Base-by-base conservation (phyloP, 1,140 invertebrate species). In the Spodoptera litura region DNA sequence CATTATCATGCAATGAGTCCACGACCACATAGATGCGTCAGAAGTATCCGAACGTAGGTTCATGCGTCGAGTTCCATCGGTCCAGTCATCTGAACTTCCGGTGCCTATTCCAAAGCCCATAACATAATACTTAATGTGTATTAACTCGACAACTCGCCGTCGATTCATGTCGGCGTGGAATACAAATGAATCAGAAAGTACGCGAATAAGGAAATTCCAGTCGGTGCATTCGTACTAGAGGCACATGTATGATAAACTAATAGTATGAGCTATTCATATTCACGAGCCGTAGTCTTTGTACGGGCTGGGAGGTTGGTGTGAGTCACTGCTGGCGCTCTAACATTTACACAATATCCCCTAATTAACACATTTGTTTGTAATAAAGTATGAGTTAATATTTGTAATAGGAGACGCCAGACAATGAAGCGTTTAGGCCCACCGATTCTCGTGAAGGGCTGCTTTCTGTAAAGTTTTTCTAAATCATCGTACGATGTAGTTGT, bases 151-250 rank as follows among this genome's bases (percentile, higher is more conserved):
- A 87, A 84, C 82, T 84, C 83, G 84, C 86, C 84, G 82, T 44
- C 56, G 59, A 55, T 55, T 64, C 61, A 75, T 78, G 78, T 86
- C 81, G 74, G 71, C 79, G 80, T 79, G 56, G 89, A 91, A 92
- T 93, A 93, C 85, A 89, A 91, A 93, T 93, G 90, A 93, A 87
- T 89, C 91, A 92, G 85, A 87, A 89, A 87, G 85, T 87, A 88
- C 89, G 88, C 86, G 85, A 90, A 91, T 85, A 79, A 88, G 88
- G 89, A 92, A 93, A 92, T 93, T 92, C 89, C 88, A 84, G 87
- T 87, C 84, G 80, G 84, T 87, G 82, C 90, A 80, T 62, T 84
- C 74, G 86, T 85, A 88, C 84, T 81, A 9, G 25, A 59, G 27
- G 49, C 73, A 59, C 73, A 75, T 62, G 73, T 74, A 74, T 74